phyloP scores from a whole-genome alignment of 1,140 invertebrate genomes.

The Lucilia sericata region DNA sequence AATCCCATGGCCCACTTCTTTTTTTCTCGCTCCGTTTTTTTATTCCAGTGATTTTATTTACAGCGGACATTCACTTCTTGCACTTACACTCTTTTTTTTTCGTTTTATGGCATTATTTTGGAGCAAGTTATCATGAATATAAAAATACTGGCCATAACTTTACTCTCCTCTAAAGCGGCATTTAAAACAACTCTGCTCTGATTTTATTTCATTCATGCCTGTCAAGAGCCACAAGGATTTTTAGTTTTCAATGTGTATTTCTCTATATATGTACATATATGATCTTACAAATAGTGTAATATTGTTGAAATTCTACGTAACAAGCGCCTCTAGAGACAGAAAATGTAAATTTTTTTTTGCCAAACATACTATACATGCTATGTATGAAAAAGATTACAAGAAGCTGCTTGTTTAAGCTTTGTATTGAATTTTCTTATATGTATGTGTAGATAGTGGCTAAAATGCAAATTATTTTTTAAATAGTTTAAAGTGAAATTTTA shows the following conservation, averaged over 20 bases:
- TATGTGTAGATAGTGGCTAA: too few relatives aligned
- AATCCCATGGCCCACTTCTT: conserved; percentile 12
- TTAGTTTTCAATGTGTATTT: not conserved
- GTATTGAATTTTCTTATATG: too few relatives aligned
- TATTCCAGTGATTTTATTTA: conserved; percentile 8
- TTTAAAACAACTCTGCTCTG: not conserved
- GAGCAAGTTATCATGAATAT: conserved; percentile 10
- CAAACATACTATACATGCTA: not conserved
- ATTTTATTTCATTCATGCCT: not conserved
- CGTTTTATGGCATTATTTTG: not conserved
- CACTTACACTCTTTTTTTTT: conserved; percentile 21
- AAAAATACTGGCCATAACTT: not conserved
- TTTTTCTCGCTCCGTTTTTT: not conserved
- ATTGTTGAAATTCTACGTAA: conserved; percentile 8
- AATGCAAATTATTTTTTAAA: too few relatives aligned
- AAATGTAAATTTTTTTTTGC: not conserved
- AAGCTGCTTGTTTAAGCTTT: too few relatives aligned
- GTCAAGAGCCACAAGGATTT: conserved; percentile 11
- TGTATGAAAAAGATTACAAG: too few relatives aligned
- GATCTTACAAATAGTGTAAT: not conserved
- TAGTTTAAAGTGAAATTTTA: too few relatives aligned
- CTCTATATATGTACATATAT: not conserved
- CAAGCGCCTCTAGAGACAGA: not conserved
- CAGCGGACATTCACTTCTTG: conserved; percentile 19
- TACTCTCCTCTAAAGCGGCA: not conserved